These are phyloP conservation scores for Andrena haemorrhoa DNA, from an alignment of 2,888 invertebrate genomes.

Conservation along the genomic window DNA sequence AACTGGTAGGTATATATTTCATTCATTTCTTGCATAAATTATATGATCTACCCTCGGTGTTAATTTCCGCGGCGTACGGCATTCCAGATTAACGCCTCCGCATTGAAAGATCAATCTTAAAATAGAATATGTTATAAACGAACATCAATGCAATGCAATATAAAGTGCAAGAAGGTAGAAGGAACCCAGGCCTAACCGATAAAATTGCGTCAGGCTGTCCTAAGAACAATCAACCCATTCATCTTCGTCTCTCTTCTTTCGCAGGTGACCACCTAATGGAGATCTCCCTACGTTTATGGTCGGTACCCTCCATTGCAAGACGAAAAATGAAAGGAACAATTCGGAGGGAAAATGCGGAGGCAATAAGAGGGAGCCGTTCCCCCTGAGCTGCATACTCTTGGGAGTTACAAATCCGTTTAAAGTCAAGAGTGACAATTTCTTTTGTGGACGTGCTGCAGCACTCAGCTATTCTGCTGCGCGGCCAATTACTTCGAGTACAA, in stretches of 20 bases:
- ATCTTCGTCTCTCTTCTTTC: conserved; percentile 30
- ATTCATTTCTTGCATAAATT: background rate
- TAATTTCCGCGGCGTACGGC: background rate
- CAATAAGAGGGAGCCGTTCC: background rate
- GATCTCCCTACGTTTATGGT: conserved; percentile 11
- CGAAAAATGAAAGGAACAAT: background rate
- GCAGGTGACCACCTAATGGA: background rate
- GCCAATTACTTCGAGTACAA: conserved; percentile 35
- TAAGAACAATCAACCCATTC: conserved; percentile 28
- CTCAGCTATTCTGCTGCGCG: conserved; percentile 17
- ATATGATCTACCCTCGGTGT: background rate
- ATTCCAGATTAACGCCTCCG: background rate
- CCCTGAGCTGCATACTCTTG: background rate
- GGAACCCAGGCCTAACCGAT: too few relatives aligned
- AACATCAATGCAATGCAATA: background rate
- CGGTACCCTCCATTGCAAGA: background rate
- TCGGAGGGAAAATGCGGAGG: background rate
- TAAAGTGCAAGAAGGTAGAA: background rate
- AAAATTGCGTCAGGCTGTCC: background rate
- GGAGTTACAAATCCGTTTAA: conserved; percentile 34
- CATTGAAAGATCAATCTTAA: background rate
- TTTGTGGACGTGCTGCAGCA: conserved; percentile 1
- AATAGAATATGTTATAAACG: background rate
- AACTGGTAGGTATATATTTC: too few relatives aligned
- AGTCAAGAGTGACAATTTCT: conserved; percentile 14